Conservation (phyloP, 2,113 vertebrate species). For the Arizona elegans region DNA sequence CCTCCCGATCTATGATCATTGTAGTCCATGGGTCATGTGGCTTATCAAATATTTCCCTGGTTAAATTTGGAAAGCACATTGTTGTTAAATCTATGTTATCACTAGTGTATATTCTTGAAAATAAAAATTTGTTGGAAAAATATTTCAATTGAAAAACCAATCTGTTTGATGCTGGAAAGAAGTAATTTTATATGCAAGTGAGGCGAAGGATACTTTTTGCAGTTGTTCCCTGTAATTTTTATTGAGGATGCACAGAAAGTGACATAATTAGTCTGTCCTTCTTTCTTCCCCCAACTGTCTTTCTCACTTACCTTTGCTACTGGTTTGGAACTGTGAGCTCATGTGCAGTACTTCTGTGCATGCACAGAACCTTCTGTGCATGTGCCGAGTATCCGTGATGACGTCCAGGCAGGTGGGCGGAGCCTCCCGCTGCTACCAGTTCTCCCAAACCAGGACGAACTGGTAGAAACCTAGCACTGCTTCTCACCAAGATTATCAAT, state of each 20-base stretch:
- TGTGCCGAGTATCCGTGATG: too few relatives aligned
- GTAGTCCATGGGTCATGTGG: background rate
- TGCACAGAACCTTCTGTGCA: too few relatives aligned
- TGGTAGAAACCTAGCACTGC: too few relatives aligned
- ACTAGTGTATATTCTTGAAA: background rate
- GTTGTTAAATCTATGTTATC: background rate
- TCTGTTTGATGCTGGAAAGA: too few relatives aligned
- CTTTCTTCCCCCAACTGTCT: background rate
- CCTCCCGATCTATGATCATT: background rate
- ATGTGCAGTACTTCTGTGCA: too few relatives aligned
- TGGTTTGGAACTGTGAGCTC: too few relatives aligned
- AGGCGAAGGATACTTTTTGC: background rate
- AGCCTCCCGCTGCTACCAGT: too few relatives aligned
- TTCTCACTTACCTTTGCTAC: background rate
- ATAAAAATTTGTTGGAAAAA: background rate
- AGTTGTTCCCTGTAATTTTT: background rate
- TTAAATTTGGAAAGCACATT: background rate
- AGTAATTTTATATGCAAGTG: background rate
- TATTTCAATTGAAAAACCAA: background rate
- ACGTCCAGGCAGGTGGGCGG: too few relatives aligned
- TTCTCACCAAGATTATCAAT: background rate
- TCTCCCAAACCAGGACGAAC: too few relatives aligned
- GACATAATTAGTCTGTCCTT: background rate
- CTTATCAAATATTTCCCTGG: background rate
- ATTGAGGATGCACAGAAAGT: background rate